Evolutionary conservation across 2,797 vertebrate species (phyloP).

Genomic region (Gymnoscopelus braueri): DNA sequence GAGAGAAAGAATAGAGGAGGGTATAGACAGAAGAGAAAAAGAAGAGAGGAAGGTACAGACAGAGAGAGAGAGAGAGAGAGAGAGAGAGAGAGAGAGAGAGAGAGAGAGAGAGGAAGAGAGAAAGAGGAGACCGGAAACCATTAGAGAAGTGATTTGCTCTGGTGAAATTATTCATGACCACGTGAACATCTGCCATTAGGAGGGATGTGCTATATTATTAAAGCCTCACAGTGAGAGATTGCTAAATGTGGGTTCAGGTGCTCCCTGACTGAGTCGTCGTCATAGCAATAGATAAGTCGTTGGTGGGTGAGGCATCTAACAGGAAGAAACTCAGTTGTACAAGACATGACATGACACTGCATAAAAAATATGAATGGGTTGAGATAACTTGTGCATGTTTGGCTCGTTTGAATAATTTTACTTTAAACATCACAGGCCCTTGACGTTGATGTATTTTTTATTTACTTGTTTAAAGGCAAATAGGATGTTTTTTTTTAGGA

Average conservation of each 20-base stretch:
- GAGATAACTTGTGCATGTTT: no score
- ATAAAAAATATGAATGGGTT: no score
- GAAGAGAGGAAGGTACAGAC: background rate
- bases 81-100: slow-evolving; percentile 39
- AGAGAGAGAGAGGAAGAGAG: slow-evolving; percentile 29
- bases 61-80: slow-evolving; percentile 13
- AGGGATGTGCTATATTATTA: slow-evolving; percentile 69
- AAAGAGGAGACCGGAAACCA: slow-evolving; percentile 52
- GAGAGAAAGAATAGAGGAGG: slow-evolving; percentile 33
- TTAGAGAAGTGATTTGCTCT: slow-evolving; percentile 55
- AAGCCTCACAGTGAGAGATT: slow-evolving; percentile 59
- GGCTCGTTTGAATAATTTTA: no score
- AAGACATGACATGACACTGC: no score
- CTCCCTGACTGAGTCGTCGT: slow-evolving; percentile 61
- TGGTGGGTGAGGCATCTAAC: slow-evolving; percentile 16
- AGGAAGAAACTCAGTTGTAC: background rate
- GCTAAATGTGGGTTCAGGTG: slow-evolving; percentile 62
- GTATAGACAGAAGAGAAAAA: background rate
- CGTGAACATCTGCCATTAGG: slow-evolving; percentile 73
- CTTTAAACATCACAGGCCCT: no score
- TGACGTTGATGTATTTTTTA: no score
- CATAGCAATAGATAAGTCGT: slow-evolving; percentile 56
- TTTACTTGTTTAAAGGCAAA: no score
- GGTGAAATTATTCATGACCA: slow-evolving; percentile 67
- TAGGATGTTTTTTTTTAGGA: no score